Conservation (phyloP, 1,140 invertebrate species). For the Dinoponera quadriceps region DNA sequence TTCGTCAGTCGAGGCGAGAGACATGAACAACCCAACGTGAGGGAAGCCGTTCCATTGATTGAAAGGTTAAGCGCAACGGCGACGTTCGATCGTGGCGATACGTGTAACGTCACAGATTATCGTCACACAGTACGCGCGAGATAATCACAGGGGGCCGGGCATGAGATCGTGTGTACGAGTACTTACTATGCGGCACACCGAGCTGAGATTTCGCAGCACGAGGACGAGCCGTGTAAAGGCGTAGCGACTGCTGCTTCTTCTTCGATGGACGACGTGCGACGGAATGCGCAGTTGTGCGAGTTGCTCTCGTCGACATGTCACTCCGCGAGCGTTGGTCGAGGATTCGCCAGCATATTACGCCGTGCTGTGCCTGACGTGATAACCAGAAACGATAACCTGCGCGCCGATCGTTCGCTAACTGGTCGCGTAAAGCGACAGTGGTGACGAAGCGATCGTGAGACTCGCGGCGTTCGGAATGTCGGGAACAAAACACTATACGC, state of each 20-base stretch:
- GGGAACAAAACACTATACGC: constrained; percentile 6
- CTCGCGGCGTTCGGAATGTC: background rate
- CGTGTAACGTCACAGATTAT: no score
- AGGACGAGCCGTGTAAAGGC: no score
- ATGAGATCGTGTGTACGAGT: no score
- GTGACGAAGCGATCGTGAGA: background rate
- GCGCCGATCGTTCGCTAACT: background rate
- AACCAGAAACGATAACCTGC: background rate
- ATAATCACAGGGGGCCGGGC: no score
- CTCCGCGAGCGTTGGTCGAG: background rate
- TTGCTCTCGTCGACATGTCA: background rate
- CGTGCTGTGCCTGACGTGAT: background rate
- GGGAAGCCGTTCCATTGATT: background rate
- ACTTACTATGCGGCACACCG: no score
- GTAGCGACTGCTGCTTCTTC: no score
- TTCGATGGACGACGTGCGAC: no score
- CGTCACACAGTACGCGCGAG: no score
- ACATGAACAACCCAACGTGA: background rate
- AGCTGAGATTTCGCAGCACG: no score
- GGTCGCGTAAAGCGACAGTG: no score
- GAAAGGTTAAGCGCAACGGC: background rate
- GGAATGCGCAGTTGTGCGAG: background rate
- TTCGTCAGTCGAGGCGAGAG: no score
- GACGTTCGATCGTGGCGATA: no score
- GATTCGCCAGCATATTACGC: background rate